phyloP scores from a whole-genome alignment of 2,888 invertebrate species.

The Catocala fraxini region DNA sequence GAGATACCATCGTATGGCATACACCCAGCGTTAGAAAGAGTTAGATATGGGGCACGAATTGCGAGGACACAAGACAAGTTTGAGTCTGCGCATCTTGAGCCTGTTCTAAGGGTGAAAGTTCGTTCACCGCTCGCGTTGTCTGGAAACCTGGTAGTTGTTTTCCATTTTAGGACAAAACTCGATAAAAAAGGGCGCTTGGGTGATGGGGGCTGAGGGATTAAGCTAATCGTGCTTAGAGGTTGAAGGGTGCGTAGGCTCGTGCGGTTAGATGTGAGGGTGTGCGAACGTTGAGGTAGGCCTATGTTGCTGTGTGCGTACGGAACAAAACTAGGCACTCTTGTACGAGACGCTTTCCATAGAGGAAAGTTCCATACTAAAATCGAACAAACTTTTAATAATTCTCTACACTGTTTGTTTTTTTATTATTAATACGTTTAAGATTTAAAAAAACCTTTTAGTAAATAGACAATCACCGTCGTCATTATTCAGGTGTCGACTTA shows the following conservation, averaged over 20 bases:
- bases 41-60: slow-evolving; percentile 66
- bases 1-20: slow-evolving; percentile 56
- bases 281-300: slow-evolving; percentile 23
- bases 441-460: too few relatives aligned
- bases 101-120: slow-evolving; percentile 77
- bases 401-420: too few relatives aligned
- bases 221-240: slow-evolving; percentile 61
- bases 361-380: not conserved
- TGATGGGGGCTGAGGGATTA: slow-evolving; percentile 57
- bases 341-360: slow-evolving; percentile 5
- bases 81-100: slow-evolving; percentile 83
- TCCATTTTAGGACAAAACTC: slow-evolving; percentile 88
- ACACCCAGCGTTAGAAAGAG: slow-evolving; percentile 74
- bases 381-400: too few relatives aligned
- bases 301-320: slow-evolving; percentile 46
- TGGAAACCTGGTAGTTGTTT: slow-evolving; percentile 84
- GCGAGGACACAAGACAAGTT: slow-evolving; percentile 71
- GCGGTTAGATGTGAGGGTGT: slow-evolving; percentile 30
- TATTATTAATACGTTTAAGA: too few relatives aligned
- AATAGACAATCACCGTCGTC: too few relatives aligned
- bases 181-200: slow-evolving; percentile 83
- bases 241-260: slow-evolving; percentile 68
- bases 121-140: slow-evolving; percentile 64
- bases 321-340: slow-evolving; percentile 19
- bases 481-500: too few relatives aligned